A percentile compares a stretch with the other conserved stretches of the same genome.
phyloP scores from a whole-genome alignment of 2,888 invertebrate species.

The Eurois occulta region DNA sequence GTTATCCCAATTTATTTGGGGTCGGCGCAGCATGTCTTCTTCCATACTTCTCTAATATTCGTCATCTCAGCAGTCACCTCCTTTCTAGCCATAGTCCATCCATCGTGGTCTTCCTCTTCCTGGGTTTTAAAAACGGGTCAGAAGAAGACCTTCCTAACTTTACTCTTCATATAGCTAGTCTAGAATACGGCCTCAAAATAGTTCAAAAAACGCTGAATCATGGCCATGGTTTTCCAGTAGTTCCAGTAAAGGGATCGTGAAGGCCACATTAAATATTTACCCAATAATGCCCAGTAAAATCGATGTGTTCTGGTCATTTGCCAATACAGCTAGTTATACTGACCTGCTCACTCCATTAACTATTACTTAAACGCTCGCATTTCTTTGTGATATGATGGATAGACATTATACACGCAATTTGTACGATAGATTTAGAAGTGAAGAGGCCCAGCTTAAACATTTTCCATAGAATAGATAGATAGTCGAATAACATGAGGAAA shows the following conservation, averaged over 20 bases:
- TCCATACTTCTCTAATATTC: too few relatives aligned
- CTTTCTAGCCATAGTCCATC: too few relatives aligned
- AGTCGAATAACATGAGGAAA: neutral
- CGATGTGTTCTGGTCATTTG: neutral
- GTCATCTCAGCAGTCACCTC: too few relatives aligned
- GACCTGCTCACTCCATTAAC: slow-evolving; percentile 6
- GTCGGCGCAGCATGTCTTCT: too few relatives aligned
- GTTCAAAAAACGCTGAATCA: neutral
- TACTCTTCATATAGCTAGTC: neutral
- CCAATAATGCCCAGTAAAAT: slow-evolving; percentile 3
- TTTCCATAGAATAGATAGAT: neutral
- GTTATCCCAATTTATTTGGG: neutral
- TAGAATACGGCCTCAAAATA: neutral
- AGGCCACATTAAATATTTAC: slow-evolving; percentile 14
- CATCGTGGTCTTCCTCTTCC: too few relatives aligned
- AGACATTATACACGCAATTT: slow-evolving; percentile 11
- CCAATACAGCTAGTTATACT: slow-evolving; percentile 6
- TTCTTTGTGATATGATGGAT: slow-evolving; percentile 9
- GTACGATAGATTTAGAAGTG: neutral
- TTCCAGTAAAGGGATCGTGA: neutral
- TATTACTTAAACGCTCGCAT: slow-evolving; percentile 17
- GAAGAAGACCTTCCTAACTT: neutral
- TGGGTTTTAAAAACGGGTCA: neutral
- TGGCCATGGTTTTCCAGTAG: neutral
- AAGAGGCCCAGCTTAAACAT: neutral